Percentiles rank a stretch among this genome's conserved stretches.
Evolutionary conservation across 2,113 vertebrate genomes (phyloP).

Genomic region (Myocastor coypus): DNA sequence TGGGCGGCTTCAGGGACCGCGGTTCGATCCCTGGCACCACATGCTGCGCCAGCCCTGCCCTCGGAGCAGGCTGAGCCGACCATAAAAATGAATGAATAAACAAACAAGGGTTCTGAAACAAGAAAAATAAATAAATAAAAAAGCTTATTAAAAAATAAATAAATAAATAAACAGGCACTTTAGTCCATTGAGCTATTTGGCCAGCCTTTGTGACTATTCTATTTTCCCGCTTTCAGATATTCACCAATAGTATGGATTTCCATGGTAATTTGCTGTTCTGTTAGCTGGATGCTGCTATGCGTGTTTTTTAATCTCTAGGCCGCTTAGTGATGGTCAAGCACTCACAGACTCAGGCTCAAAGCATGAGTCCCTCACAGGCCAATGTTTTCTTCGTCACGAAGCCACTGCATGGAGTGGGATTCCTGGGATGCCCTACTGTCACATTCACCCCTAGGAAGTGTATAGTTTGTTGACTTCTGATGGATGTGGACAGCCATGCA

Average conservation of each 20-base stretch:
- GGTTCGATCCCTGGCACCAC: too few species aligned
- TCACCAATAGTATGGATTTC: background rate
- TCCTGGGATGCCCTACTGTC: background rate
- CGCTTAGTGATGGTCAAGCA: background rate
- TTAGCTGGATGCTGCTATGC: background rate
- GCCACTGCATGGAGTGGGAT: background rate
- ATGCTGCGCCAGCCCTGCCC: too few species aligned
- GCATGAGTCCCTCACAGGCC: background rate
- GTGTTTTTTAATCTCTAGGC: background rate
- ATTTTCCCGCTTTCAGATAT: background rate
- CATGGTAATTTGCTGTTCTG: background rate
- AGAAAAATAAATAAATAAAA: too few species aligned
- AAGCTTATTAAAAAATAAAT: too few species aligned
- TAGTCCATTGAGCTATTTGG: too few species aligned
- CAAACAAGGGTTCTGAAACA: too few species aligned
- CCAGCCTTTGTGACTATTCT: background rate
- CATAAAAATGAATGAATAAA: too few species aligned
- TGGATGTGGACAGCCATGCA: background rate
- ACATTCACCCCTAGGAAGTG: background rate
- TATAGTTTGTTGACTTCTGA: background rate
- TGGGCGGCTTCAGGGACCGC: too few species aligned
- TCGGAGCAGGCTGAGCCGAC: too few species aligned
- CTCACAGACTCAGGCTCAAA: conserved; percentile 6
- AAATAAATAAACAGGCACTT: too few species aligned
- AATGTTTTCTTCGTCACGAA: background rate